Evolutionary conservation across 2,888 invertebrate genomes (phyloP).

Genomic region (Xestia xanthographa): DNA sequence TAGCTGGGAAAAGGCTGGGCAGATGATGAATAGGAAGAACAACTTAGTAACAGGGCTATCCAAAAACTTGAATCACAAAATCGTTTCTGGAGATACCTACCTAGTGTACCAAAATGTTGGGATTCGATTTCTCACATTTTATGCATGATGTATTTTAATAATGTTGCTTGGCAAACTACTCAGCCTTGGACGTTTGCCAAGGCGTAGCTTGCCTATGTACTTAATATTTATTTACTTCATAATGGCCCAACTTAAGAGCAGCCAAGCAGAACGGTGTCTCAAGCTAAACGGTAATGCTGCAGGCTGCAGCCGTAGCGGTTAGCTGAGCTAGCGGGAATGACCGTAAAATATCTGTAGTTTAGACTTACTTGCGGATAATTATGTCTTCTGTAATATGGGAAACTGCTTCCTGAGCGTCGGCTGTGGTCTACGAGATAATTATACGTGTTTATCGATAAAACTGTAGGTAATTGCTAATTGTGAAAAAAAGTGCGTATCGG

Average conservation of each 20-base stretch:
- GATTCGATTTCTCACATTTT: neutral
- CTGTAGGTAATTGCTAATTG: slow-evolving; percentile 10
- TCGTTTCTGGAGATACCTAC: neutral
- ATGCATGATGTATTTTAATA: neutral
- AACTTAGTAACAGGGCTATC: neutral
- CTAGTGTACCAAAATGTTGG: neutral
- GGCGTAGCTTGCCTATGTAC: neutral
- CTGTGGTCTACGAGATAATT: slow-evolving; percentile 29
- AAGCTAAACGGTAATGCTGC: slow-evolving; percentile 39
- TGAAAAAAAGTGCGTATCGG: slow-evolving; percentile 7
- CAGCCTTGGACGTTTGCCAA: neutral
- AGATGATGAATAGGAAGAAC: neutral
- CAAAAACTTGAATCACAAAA: neutral
- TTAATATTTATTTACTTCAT: slow-evolving; percentile 23
- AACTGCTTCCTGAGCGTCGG: slow-evolving; percentile 17
- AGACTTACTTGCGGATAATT: slow-evolving; percentile 35
- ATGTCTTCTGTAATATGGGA: slow-evolving; percentile 31
- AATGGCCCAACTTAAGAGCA: slow-evolving; percentile 7
- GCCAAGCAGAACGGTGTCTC: slow-evolving; percentile 29
- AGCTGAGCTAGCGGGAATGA: slow-evolving; percentile 26
- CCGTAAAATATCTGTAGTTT: slow-evolving; percentile 37
- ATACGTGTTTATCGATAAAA: slow-evolving; percentile 9
- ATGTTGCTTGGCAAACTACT: neutral
- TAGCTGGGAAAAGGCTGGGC: no score
- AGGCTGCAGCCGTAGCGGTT: slow-evolving; percentile 40